A percentile compares a stretch with the other conserved stretches of the same genome.
These are phyloP conservation scores for Poicephalus gulielmi DNA, from an alignment of 2,113 vertebrate species.

Conservation along the genomic window DNA sequence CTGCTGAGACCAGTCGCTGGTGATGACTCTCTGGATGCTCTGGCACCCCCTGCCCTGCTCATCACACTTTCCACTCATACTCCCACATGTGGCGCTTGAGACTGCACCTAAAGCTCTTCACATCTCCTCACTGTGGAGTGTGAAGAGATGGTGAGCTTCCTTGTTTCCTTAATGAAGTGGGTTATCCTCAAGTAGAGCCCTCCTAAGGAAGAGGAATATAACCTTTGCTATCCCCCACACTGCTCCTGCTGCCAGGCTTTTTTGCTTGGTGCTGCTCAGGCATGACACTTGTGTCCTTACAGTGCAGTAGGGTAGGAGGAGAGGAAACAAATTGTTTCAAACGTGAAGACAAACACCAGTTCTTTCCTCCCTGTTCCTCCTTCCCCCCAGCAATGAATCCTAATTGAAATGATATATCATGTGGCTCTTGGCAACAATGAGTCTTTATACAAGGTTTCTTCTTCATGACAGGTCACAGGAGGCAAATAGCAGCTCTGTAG, in stretches of 20 bases:
- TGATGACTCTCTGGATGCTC: neutral
- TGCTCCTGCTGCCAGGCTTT: neutral
- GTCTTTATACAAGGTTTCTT: neutral
- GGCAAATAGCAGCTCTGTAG: neutral
- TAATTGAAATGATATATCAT: neutral
- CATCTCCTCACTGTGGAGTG: rapidly evolving
- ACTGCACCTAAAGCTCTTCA: neutral
- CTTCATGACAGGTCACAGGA: neutral
- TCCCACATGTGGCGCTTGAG: rapidly evolving
- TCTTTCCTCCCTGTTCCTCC: neutral
- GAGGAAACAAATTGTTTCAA: neutral
- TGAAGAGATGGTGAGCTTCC: neutral
- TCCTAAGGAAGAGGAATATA: neutral
- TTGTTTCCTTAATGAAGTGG: neutral
- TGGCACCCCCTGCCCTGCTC: neutral
- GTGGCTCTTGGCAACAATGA: neutral
- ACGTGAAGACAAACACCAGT: neutral
- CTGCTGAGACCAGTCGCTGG: neutral
- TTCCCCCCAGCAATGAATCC: neutral
- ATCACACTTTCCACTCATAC: rapidly evolving
- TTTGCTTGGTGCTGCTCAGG: neutral
- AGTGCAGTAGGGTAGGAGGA: neutral
- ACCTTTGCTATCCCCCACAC: neutral
- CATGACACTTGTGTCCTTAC: neutral
- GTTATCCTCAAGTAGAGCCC: neutral